Evolutionary conservation across 2,888 invertebrate genomes (phyloP), one percentile per base, ranked within the genome.

Genomic region (Dryadula phaetusa): DNA sequence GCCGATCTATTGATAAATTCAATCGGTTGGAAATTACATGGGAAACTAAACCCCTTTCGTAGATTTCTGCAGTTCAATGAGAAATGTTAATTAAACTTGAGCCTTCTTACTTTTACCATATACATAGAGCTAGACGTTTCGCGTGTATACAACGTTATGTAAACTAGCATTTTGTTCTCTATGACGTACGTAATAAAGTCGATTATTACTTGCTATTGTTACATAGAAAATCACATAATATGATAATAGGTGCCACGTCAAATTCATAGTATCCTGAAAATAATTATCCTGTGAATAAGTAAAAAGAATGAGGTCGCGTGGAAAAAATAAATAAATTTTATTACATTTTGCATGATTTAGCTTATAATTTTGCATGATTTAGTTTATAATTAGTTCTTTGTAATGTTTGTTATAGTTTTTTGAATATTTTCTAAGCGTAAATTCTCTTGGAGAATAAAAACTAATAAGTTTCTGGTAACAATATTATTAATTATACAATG

Each of bases 191-290:
- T n/a, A 37, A 53, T 66, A 70, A 65, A 44, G 69, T 44, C 12
- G 47, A 64, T 40, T 66, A 56, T 69, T 28, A 37, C 70, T 62
- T 62, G 62, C 22, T 46, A n/a, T 44, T 16, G 52, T n/a, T n/a
- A n/a, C n/a, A n/a, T 52, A 44, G 68, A 66, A 66, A 70, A 70
- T 70, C 64, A n/a, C 42, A 46, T 44, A 44, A 60, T 60, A 44
- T 60, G 60, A 32, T 60, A 60, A 60, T 60, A 20, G 60, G 28
- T 60, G 42, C 60, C 58, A 56, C 63, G 69, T 66, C 66, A 68
- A 70, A 64, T 68, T 68, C 66, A 54, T 68, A 46, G 66, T 69
- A 66, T 70, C 69, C 69, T 69, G 70, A 52, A 66, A 69, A 69
- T 70, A 70, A 70, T 70, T 66, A 69, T 69, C 66, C 69, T 64